Percentiles rank a stretch among this genome's conserved stretches.
phyloP scores from a whole-genome alignment of 2,113 vertebrate genomes.

The Neomonachus schauinslandi region DNA sequence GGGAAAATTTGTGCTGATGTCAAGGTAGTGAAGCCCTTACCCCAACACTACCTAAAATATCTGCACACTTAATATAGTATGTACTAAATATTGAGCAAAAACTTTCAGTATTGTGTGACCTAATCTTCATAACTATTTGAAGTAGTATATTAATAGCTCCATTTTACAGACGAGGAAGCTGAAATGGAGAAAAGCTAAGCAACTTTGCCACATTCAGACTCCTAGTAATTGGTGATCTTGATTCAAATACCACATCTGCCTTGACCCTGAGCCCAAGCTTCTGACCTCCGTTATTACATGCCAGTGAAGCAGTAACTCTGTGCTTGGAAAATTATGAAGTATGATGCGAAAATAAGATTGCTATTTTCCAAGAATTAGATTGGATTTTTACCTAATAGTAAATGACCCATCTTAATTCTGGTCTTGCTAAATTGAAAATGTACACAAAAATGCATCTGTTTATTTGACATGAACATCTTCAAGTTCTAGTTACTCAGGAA shows the following conservation, averaged over 20 bases:
- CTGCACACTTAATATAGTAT: background rate
- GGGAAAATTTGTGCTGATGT: background rate
- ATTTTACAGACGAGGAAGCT: background rate
- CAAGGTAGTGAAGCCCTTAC: background rate
- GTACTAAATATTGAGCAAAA: background rate
- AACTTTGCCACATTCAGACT: background rate
- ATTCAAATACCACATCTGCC: background rate
- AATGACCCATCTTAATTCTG: background rate
- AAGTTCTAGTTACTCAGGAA: slow-evolving; percentile 17
- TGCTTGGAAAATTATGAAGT: slow-evolving; percentile 32
- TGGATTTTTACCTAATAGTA: background rate
- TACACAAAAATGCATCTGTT: background rate
- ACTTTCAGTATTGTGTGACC: background rate
- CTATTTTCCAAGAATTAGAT: slow-evolving; percentile 24
- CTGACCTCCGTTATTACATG: background rate
- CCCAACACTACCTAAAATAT: background rate
- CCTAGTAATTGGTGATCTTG: background rate
- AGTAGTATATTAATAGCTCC: background rate
- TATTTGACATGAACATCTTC: background rate
- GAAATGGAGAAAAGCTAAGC: background rate
- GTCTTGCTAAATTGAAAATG: slow-evolving; percentile 16
- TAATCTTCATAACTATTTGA: background rate
- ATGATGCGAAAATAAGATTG: background rate
- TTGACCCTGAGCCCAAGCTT: background rate
- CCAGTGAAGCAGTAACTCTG: background rate